Conservation (phyloP, 1,140 invertebrate genomes). For the Solenopsis fugax region DNA sequence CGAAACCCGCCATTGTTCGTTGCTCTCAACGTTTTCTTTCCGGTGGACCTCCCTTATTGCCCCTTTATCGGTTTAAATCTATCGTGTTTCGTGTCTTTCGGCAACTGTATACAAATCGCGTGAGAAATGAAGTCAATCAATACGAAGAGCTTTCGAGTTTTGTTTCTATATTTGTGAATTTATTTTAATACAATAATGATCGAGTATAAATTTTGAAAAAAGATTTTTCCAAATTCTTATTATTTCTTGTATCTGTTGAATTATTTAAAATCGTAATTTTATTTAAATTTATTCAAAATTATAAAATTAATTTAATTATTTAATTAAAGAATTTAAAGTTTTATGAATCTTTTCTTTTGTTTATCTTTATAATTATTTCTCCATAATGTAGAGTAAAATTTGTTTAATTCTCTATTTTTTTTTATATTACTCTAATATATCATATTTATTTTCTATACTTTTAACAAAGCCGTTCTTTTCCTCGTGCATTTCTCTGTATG, state of each 20-base stretch:
- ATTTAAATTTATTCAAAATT: no score
- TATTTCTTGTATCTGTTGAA: neutral
- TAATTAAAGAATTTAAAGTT: no score
- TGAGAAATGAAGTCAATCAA: neutral
- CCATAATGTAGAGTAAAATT: neutral
- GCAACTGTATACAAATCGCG: neutral
- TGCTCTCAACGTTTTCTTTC: neutral
- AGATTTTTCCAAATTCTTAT: neutral
- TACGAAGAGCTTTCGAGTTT: neutral
- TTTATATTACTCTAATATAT: neutral
- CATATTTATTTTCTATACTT: constrained; percentile 16
- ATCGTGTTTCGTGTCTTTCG: neutral
- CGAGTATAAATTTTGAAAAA: neutral
- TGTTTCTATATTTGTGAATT: neutral
- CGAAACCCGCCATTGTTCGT: neutral
- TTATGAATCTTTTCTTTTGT: neutral
- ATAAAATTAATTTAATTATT: no score
- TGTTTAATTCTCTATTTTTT: neutral
- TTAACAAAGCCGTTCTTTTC: neutral
- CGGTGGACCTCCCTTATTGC: constrained; percentile 17
- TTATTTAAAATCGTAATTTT: no score
- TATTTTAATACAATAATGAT: neutral
- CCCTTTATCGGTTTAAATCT: constrained; percentile 2
- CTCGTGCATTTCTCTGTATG: neutral
- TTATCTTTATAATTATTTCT: neutral